These are phyloP conservation scores for Sebastes cheni DNA, from an alignment of 2,797 vertebrate genomes.

Conservation along the genomic window DNA sequence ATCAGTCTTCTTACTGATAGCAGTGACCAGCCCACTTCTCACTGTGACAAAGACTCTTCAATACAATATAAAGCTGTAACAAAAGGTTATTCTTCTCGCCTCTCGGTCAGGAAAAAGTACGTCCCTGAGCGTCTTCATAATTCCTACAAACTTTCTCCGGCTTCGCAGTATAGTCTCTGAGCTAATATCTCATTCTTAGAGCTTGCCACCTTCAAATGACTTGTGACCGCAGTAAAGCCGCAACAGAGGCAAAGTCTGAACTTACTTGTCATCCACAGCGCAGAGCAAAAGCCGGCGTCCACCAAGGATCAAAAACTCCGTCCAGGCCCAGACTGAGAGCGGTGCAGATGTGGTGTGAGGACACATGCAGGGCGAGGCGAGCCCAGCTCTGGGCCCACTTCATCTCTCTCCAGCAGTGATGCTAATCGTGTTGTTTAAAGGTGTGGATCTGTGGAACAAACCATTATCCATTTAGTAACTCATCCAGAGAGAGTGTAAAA, in stretches of 20 bases:
- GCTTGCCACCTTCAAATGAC: conserved; percentile 63
- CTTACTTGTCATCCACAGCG: conserved; percentile 14
- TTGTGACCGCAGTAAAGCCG: conserved; percentile 49
- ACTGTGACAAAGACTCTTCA: conserved; percentile 71
- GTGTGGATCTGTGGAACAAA: conserved; percentile 68
- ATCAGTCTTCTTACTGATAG: conserved; percentile 81
- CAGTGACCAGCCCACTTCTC: conserved; percentile 69
- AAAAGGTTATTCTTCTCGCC: conserved; percentile 60
- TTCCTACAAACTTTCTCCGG: conserved; percentile 48
- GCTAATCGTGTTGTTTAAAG: conserved; percentile 74
- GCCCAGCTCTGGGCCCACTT: conserved; percentile 38
- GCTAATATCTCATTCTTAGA: conserved; percentile 55
- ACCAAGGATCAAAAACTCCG: conserved; percentile 33
- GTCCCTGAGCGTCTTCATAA: conserved; percentile 35
- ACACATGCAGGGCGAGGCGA: conserved; percentile 39
- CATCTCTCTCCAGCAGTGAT: conserved; percentile 71
- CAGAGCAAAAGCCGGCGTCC: conserved; percentile 5
- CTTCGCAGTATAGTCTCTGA: conserved; percentile 18
- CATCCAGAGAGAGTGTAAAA: conserved; percentile 5
- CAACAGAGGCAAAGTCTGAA: conserved; percentile 17
- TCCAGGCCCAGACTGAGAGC: conserved; percentile 26
- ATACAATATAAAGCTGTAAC: conserved; percentile 64
- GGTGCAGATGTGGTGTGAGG: conserved; percentile 67
- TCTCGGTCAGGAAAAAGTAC: conserved; percentile 41
- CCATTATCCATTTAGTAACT: conserved; percentile 48